Evolutionary conservation across 2,797 vertebrate species (phyloP).

Genomic region (Betta splendens): DNA sequence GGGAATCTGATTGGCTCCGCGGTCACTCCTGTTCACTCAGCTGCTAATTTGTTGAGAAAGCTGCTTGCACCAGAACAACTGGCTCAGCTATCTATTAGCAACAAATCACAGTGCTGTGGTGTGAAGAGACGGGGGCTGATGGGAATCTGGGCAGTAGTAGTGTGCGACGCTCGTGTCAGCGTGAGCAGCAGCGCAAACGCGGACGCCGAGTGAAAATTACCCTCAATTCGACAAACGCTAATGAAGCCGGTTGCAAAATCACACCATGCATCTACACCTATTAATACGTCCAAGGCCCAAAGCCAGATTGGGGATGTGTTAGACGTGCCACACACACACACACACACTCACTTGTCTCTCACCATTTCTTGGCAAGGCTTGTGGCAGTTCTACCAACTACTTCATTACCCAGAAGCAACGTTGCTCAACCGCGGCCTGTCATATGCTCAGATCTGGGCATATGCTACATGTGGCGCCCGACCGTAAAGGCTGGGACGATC

Average conservation of each 20-base stretch:
- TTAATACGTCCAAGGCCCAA: constrained; percentile 14
- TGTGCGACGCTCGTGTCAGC: background rate
- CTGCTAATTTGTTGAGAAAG: constrained; percentile 53
- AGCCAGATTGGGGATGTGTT: constrained; percentile 1
- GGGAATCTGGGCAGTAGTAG: background rate
- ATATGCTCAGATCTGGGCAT: background rate
- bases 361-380: constrained; percentile 13
- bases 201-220: background rate
- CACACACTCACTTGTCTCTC: constrained; percentile 18
- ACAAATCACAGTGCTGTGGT: background rate
- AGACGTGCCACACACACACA: constrained; percentile 8
- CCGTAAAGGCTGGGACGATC: background rate
- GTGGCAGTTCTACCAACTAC: background rate
- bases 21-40: constrained; percentile 43
- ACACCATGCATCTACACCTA: constrained; percentile 14
- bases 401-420: constrained; percentile 9
- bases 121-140: background rate
- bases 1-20: constrained; percentile 63
- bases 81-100: constrained; percentile 18
- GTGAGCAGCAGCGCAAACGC: constrained; percentile 9
- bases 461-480: too few relatives aligned
- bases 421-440: background rate
- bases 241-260: constrained; percentile 6
- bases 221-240: constrained; percentile 1
- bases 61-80: constrained; percentile 37